Evolutionary conservation across 2,888 invertebrate species (phyloP).

Genomic region (Phyllotreta striolata): DNA sequence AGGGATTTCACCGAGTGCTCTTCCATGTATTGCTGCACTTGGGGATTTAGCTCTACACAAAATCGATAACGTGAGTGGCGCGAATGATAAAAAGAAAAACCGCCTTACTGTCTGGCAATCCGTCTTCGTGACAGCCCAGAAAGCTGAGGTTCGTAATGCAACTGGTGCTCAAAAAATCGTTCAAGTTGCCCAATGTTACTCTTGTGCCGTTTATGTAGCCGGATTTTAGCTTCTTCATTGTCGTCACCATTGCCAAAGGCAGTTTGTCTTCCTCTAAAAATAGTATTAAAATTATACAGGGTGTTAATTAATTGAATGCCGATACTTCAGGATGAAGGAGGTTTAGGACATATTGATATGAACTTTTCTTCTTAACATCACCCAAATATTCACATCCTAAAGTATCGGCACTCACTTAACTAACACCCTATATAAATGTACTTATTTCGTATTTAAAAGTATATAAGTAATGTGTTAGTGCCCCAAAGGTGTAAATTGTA

Average conservation of each 20-base stretch:
- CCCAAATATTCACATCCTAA: no score
- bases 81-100: neutral
- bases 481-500: no score
- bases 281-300: conserved; percentile 48
- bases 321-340: no score
- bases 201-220: conserved; percentile 99
- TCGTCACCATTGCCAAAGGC: conserved; percentile 94
- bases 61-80: neutral
- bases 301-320: no score
- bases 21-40: conserved; percentile 87
- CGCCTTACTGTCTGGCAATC: conserved; percentile 82
- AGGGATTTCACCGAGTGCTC: conserved; percentile 85
- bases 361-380: no score
- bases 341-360: no score
- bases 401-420: no score
- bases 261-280: conserved; percentile 87
- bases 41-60: conserved; percentile 73
- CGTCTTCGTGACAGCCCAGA: conserved; percentile 91
- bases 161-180: conserved; percentile 96
- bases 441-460: neutral
- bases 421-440: no score
- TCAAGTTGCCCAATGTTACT: conserved; percentile 92
- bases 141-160: conserved; percentile 97
- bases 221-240: conserved; percentile 97
- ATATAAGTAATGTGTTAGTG: neutral